phyloP scores from a whole-genome alignment of 2,888 invertebrate species.

The Amblyjoppa fuscipennis region DNA sequence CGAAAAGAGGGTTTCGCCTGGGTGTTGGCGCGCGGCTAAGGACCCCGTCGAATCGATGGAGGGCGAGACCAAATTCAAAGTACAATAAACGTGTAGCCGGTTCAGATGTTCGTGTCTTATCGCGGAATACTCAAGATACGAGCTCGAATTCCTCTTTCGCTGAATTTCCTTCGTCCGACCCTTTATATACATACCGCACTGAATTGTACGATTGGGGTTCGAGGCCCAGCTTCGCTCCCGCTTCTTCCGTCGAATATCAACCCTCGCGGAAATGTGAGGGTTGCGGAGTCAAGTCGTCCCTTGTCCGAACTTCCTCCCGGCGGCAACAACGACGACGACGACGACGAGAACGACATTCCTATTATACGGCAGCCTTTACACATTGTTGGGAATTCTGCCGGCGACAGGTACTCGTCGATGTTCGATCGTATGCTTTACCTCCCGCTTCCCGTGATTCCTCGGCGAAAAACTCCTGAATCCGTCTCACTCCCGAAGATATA shows the following conservation, averaged over 20 bases:
- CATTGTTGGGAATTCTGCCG: conserved; percentile 70
- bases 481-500: conserved; percentile 21
- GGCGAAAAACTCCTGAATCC: conserved; percentile 48
- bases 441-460: conserved; percentile 60
- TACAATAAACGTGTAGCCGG: conserved; percentile 11
- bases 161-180: conserved; percentile 41
- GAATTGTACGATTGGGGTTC: conserved; percentile 53
- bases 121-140: conserved; percentile 21
- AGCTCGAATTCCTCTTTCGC: conserved; percentile 51
- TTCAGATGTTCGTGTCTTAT: conserved; percentile 24
- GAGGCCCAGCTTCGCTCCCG: conserved; percentile 39
- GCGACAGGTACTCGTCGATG: conserved; percentile 72
- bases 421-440: conserved; percentile 67
- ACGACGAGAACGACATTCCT: conserved; percentile 70
- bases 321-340: conserved; percentile 50
- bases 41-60: not conserved
- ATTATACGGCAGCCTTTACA: conserved; percentile 70
- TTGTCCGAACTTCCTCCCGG: conserved; percentile 65
- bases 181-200: conserved; percentile 49
- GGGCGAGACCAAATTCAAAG: conserved; percentile 17
- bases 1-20: not conserved
- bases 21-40: not conserved
- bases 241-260: conserved; percentile 42
- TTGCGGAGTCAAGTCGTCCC: conserved; percentile 60
- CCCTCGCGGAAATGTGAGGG: conserved; percentile 64